Evolutionary conservation across 2,888 invertebrate genomes (phyloP).

Genomic region (Ornithoptera alexandrae): DNA sequence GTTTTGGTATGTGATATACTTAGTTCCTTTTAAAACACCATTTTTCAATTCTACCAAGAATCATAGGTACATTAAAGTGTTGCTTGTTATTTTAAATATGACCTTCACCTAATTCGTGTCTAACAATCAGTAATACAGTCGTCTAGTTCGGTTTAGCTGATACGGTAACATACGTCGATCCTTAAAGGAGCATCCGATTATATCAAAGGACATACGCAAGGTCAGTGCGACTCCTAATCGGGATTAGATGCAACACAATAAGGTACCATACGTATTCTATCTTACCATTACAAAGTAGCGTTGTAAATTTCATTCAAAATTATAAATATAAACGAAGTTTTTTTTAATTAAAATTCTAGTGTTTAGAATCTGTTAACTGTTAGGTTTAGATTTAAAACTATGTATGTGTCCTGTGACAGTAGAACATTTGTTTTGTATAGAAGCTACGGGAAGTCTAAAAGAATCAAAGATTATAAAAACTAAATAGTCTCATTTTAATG

Average conservation of each 20-base stretch:
- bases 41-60: neutral
- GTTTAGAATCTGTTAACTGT: too few relatives aligned
- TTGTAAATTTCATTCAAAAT: neutral
- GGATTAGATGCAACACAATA: constrained; percentile 21
- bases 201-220: constrained; percentile 28
- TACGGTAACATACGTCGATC: constrained; percentile 12
- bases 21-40: too few relatives aligned
- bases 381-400: too few relatives aligned
- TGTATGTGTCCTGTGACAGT: too few relatives aligned
- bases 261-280: neutral
- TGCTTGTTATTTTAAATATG: neutral
- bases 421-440: too few relatives aligned
- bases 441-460: too few relatives aligned
- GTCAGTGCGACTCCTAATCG: constrained; percentile 26
- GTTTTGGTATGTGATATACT: too few relatives aligned
- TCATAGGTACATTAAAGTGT: neutral
- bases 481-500: too few relatives aligned
- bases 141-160: constrained; percentile 9
- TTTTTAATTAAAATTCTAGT: neutral
- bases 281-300: neutral
- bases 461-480: too few relatives aligned
- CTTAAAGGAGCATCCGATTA: constrained; percentile 18
- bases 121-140: constrained; percentile 10
- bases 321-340: neutral
- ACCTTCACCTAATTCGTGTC: constrained; percentile 23